Base-by-base conservation (phyloP, 2,113 vertebrate species). In the Siniperca chuatsi region DNA sequence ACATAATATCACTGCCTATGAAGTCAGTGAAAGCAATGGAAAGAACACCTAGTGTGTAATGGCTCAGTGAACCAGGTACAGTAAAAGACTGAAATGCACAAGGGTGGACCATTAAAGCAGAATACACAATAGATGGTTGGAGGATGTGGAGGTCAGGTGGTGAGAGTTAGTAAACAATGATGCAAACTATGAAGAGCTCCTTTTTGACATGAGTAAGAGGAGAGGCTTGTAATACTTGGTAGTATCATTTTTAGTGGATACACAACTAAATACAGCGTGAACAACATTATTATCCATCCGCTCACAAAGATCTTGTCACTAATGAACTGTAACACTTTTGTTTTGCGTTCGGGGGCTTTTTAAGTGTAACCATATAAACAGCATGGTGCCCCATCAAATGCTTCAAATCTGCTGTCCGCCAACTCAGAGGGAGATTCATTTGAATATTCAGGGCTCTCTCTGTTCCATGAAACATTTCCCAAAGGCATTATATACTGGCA, bases 361-460 rank as follows among this genome's bases (percentile, higher is more conserved):
- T 6, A 37, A 85, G 40, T 13, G 66, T 70, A 1, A 8, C 58
- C 50, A 65, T 50, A n/a, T 50, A 58, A 62, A 48, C 70, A 48
- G 55, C 69, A 33, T 2, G 61, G 33, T 20, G 35, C 25, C 50
- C 33, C n/a, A 6, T 88, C 78, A 62, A 23, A 77, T 16, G 3
- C 37, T 62, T 1, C 35, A 29, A 72, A 40, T 3, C 52, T 37
- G 79, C 50, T 21, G 73, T 60, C 50, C 29, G 35, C 72, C 57
- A 16, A 73, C 76, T 68, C 74, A 8, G n/a, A 76, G 62, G 21
- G n/a, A 73, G 61, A 10, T 29, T 78, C 68, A 60, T 75, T 71
- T 82, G 65, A 75, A 82, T 82, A 79, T 82, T 85, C 75, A 62
- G 58, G 2, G 57, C 52, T 71, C 20, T 60, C 29, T 66, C 25